Base-by-base conservation (phyloP, 2,797 vertebrate genomes). In the Pangasius djambal region DNA sequence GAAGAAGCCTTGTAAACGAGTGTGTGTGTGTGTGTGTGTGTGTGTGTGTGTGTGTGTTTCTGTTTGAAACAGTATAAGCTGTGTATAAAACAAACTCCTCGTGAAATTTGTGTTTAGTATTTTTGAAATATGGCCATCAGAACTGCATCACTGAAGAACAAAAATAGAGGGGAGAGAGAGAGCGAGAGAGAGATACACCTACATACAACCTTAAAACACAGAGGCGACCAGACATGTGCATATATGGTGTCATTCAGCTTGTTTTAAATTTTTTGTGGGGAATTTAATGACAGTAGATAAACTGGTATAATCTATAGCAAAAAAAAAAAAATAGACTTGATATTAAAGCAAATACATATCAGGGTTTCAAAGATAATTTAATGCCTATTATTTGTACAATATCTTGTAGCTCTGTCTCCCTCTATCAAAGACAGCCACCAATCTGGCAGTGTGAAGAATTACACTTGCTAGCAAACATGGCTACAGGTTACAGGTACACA, bases 11-110 rank as follows among this genome's bases (percentile, higher is more conserved):
- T 48, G 37, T 18, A 65, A 63, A 31, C 18, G 25, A 40, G 44
- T 67, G 61, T 44, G 25, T 8, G 75, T 28, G n/a, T 83, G 34
- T 40, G 79, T 83, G 34, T 82, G 31, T 34, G 18, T 65, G 59
- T 44, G 25, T 20, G n/a, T n/a, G 25, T 12, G 3, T 37, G 44
- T 37, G 34, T 31, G 65, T 50, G 83, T 85, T 69, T 85, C 44
- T 52, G 48, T 85, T 70, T 52, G 15, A 85, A 85, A 85, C 65
- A 85, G 40, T 4, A 6, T 31, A n/a, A 37, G 65, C 9, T 70
- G 65, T 55, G 25, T 70, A 85, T 85, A 85, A 69, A 85, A 85
- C 83, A 82, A 37, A 85, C 28, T 25, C 83, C 65, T 37, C 16
- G 18, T 85, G n/a, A 70, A 70, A 55, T 55, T 31, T 55, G 4